phyloP scores from a whole-genome alignment of 2,888 invertebrate species.

The Hypena proboscidalis region DNA sequence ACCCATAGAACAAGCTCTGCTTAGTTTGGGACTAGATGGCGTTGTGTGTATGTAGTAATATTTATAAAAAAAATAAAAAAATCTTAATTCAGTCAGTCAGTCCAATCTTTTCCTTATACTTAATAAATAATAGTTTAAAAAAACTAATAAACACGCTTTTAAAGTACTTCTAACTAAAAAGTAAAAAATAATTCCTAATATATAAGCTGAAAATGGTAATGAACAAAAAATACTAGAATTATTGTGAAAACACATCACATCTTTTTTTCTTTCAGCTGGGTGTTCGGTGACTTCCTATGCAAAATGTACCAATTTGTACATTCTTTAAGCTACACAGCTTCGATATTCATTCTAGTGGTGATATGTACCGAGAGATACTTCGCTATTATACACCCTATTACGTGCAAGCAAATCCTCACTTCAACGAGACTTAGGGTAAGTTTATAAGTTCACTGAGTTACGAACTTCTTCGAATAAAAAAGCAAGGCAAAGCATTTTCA shows the following conservation, averaged over 20 bases:
- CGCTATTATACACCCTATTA: slow-evolving; percentile 93
- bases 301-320: slow-evolving; percentile 96
- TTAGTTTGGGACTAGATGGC: too few species aligned
- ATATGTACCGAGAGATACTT: slow-evolving; percentile 95
- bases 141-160: too few species aligned
- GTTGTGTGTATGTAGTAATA: too few species aligned
- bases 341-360: slow-evolving; percentile 94
- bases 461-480: slow-evolving; percentile 3
- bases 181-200: too few species aligned
- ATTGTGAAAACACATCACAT: slow-evolving; percentile 3
- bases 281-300: slow-evolving; percentile 93
- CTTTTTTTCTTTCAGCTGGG: slow-evolving; percentile 88
- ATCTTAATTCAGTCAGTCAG: too few species aligned
- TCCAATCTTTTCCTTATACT: too few species aligned
- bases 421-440: slow-evolving; percentile 90
- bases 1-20: too few species aligned
- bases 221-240: too few species aligned
- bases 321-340: slow-evolving; percentile 95
- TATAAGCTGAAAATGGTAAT: too few species aligned
- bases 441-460: slow-evolving; percentile 27
- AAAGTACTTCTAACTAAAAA: too few species aligned
- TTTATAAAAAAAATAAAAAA: too few species aligned
- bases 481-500: slow-evolving; percentile 17
- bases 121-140: too few species aligned
- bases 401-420: slow-evolving; percentile 93